These are phyloP conservation scores for Thelaira solivaga DNA, from an alignment of 2,888 invertebrate species.

Conservation along the genomic window DNA sequence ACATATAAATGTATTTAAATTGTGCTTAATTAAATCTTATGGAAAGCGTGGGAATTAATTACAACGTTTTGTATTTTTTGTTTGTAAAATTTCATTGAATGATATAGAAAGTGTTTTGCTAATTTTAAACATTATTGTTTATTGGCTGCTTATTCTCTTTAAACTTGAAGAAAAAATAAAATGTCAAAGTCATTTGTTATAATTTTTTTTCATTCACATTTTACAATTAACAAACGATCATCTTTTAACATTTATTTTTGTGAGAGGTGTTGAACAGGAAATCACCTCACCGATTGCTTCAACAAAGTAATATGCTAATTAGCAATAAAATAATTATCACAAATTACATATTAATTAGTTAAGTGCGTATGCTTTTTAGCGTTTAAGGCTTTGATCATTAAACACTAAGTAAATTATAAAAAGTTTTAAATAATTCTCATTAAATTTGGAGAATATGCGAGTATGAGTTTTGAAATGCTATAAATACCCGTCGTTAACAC, in stretches of 20 bases:
- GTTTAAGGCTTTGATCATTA: no score
- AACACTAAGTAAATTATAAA: no score
- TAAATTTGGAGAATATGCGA: no score
- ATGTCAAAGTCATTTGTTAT: conserved; percentile 34
- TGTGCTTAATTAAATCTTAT: conserved; percentile 22
- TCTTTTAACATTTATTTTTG: not conserved
- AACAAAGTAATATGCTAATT: conserved; percentile 4
- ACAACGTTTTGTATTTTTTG: conserved; percentile 8
- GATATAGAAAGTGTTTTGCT: conserved; percentile 23
- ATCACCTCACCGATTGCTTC: not conserved
- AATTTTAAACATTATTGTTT: not conserved
- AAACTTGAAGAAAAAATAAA: conserved; percentile 5
- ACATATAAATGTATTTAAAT: conserved; percentile 26
- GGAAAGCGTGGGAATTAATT: conserved; percentile 57
- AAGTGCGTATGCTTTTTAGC: no score
- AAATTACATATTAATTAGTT: no score
- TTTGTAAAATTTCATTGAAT: not conserved
- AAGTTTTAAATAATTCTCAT: no score
- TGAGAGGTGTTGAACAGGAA: conserved; percentile 6
- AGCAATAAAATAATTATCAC: not conserved
- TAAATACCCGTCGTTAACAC: no score
- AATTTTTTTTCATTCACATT: not conserved
- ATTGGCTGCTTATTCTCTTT: conserved; percentile 10
- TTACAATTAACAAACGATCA: conserved; percentile 9
- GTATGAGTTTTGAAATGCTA: no score